Evolutionary conservation across 1,140 invertebrate genomes (phyloP).

Genomic region (Sinonovacula constricta): DNA sequence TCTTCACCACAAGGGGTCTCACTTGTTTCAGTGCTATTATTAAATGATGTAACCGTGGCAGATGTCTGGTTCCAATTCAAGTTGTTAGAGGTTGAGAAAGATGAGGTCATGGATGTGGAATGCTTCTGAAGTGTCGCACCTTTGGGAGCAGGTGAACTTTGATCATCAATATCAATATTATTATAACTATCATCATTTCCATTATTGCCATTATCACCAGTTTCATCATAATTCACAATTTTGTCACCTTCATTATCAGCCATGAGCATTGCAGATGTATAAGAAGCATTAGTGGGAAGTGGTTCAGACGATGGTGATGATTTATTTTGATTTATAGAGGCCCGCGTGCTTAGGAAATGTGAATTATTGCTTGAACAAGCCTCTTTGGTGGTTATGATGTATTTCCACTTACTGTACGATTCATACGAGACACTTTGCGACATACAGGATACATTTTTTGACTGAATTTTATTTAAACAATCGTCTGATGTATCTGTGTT

Average conservation of each 20-base stretch:
- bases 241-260: background rate
- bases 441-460: background rate
- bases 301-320: too few species aligned
- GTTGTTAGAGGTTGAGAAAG: background rate
- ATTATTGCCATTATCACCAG: background rate
- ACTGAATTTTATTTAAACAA: background rate
- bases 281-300: background rate
- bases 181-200: background rate
- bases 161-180: background rate
- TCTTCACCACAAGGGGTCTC: background rate
- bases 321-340: too few species aligned
- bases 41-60: constrained; percentile 5
- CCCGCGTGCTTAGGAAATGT: background rate
- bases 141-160: background rate
- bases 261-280: background rate
- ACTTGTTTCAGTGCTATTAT: background rate
- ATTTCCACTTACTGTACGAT: background rate
- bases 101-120: background rate
- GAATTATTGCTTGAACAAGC: background rate
- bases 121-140: background rate
- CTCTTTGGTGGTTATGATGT: background rate
- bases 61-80: background rate
- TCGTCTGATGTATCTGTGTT: background rate
- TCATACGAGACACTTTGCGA: background rate
- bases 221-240: background rate